Evolutionary conservation across 2,113 vertebrate genomes (phyloP).

Genomic region (Anhinga rufa): DNA sequence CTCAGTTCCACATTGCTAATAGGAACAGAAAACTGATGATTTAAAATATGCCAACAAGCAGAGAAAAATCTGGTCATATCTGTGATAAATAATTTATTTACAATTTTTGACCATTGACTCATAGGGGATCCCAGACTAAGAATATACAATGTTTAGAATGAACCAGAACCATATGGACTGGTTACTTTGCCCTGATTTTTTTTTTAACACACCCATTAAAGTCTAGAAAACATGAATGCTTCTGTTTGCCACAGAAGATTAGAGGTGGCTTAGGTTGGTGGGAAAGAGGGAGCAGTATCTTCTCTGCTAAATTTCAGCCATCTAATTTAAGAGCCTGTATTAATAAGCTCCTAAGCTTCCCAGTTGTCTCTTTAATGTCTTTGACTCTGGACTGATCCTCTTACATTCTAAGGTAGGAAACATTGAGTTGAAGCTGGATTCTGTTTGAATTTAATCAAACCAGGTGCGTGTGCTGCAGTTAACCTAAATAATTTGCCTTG

Average conservation of each 20-base stretch:
- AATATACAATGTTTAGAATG: not conserved
- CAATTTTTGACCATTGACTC: not conserved
- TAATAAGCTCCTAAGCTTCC: not conserved
- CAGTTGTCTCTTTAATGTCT: not conserved
- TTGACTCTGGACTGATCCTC: not conserved
- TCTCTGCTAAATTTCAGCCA: not conserved
- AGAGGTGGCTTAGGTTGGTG: not conserved
- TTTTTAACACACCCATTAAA: not conserved
- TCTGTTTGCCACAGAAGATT: not conserved
- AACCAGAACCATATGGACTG: not conserved
- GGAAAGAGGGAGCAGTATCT: not conserved
- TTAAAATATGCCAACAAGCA: not conserved
- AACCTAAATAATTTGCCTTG: not conserved
- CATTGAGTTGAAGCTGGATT: not conserved
- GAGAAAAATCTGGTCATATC: not conserved
- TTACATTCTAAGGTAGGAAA: not conserved
- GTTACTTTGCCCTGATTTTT: not conserved
- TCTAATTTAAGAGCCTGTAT: not conserved
- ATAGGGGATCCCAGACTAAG: not conserved
- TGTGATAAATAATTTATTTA: not conserved
- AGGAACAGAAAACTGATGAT: not conserved
- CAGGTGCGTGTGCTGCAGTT: not conserved
- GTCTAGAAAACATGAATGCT: not conserved
- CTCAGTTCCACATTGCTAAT: not conserved
- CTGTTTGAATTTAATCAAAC: not conserved